These are phyloP conservation scores for Cyanoliseus patagonus DNA, from an alignment of 2,113 vertebrate species.

Conservation along the genomic window DNA sequence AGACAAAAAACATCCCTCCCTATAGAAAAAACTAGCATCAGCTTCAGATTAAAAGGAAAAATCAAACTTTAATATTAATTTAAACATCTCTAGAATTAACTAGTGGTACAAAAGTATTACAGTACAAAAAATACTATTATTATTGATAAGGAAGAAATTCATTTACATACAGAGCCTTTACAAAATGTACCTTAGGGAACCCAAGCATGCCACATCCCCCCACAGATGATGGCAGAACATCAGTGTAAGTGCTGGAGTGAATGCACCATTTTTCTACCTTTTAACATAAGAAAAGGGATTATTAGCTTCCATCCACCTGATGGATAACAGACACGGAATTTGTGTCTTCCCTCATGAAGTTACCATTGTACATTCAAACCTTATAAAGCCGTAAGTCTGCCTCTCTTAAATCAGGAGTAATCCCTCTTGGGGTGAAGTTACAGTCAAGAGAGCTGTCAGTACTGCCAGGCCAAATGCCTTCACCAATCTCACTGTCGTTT, in stretches of 20 bases:
- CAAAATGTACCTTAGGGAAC: neutral
- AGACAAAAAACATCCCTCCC: neutral
- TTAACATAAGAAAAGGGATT: neutral
- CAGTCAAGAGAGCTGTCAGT: neutral
- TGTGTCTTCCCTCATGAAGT: neutral
- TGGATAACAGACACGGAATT: neutral
- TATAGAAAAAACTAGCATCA: neutral
- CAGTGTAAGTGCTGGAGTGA: neutral
- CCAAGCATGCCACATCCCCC: neutral
- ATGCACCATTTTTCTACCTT: neutral
- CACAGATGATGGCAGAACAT: neutral
- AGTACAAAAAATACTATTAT: neutral
- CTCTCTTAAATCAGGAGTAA: neutral
- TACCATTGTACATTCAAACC: neutral
- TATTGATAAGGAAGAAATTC: neutral
- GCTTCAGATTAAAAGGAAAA: neutral
- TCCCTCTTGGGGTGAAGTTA: neutral
- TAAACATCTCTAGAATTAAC: neutral
- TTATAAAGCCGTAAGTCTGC: neutral
- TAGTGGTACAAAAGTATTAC: neutral
- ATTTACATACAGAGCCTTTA: neutral
- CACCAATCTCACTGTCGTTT: neutral
- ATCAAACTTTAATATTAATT: neutral
- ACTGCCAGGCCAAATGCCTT: neutral
- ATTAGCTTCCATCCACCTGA: neutral